Base-by-base conservation (phyloP, 2,888 invertebrate species). In the Lepidonotus clava region DNA sequence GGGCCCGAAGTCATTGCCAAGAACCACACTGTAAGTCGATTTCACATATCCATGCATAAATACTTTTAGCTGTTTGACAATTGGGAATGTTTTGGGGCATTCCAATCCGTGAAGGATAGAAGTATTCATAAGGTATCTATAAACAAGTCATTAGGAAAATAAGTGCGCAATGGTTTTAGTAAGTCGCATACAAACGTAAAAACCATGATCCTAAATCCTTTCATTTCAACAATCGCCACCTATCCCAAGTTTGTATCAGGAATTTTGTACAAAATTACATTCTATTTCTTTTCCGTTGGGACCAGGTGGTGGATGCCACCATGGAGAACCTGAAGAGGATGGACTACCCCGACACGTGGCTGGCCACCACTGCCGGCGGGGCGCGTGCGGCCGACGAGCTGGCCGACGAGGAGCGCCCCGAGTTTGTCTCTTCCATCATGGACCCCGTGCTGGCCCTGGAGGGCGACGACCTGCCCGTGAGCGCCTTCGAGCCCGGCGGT, bases 381-480 rank as follows among this genome's bases (percentile, higher is more conserved):
- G 24, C 21, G 18, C 32, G 83, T 2, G 83, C 41, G 2, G 41
- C 85, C 21, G 67, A 51, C 46, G 53, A 51, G 53, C 77, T 14
- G 77, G 51, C 24, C 24, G 38, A 28, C 21, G 71, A 53, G 36
- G 86, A 77, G 24, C 88, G 83, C 38, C 88, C 90, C n/a, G 88
- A 88, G 41, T 90, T 90, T 80, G 89, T 90, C 14, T 41, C 85
- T 11, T 61, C 83, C 53, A 87, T 90, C 88, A 90, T 90, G 89
- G 87, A 90, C 51, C 90, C 90, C 8, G 89, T 90, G 36, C 76
- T 90, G 86, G 88, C 88, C 14, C 84, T 90, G 85, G 86, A 90
- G 67, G 90, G 90, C 28, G 90, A 90, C 87, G 86, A 90, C 36
- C 88, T 90, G 34, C 90, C 90, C 14, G 90, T 90, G 83, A 87